Percentiles rank a stretch among this genome's conserved stretches.
These are phyloP conservation scores for Ichneumoninae sp. DNA, from an alignment of 2,888 invertebrate genomes.

Conservation along the genomic window DNA sequence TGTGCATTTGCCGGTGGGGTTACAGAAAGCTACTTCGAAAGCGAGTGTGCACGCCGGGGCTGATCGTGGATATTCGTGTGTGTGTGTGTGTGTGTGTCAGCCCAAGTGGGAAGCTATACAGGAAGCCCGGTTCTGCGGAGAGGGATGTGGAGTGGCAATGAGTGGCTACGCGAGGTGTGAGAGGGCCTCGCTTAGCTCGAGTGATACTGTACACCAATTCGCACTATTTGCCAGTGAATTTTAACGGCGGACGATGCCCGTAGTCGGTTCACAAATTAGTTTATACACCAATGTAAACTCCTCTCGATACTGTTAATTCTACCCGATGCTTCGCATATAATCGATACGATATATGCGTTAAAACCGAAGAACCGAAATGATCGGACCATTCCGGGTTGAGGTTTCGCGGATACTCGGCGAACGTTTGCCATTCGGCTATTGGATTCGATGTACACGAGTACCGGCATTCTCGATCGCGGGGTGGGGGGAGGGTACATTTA, in stretches of 20 bases:
- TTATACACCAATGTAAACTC: slow-evolving; percentile 37
- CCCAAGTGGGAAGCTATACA: slow-evolving; percentile 25
- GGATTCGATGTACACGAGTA: not conserved
- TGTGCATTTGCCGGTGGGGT: not conserved
- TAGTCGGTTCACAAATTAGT: slow-evolving; percentile 35
- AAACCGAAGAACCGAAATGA: slow-evolving; percentile 24
- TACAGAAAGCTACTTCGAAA: slow-evolving; percentile 31
- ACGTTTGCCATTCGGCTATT: not conserved
- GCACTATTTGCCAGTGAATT: slow-evolving; percentile 41
- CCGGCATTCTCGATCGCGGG: not conserved
- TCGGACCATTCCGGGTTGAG: slow-evolving; percentile 7
- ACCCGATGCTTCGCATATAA: slow-evolving; percentile 4
- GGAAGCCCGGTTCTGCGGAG: slow-evolving; percentile 9
- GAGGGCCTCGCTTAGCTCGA: slow-evolving; percentile 45
- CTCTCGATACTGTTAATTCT: slow-evolving; percentile 25
- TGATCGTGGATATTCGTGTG: not conserved
- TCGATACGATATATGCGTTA: slow-evolving; percentile 15
- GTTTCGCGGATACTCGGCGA: not conserved
- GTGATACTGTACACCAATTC: slow-evolving; percentile 25
- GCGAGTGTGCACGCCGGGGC: not conserved
- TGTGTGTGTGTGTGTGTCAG: not conserved
- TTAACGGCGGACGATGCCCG: slow-evolving; percentile 22
- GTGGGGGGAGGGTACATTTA: not conserved
- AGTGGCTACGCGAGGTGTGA: slow-evolving; percentile 38
- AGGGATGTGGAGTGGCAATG: slow-evolving; percentile 21